Conservation (phyloP, 2,797 vertebrate genomes). For the Leucoraja ocellata region DNA sequence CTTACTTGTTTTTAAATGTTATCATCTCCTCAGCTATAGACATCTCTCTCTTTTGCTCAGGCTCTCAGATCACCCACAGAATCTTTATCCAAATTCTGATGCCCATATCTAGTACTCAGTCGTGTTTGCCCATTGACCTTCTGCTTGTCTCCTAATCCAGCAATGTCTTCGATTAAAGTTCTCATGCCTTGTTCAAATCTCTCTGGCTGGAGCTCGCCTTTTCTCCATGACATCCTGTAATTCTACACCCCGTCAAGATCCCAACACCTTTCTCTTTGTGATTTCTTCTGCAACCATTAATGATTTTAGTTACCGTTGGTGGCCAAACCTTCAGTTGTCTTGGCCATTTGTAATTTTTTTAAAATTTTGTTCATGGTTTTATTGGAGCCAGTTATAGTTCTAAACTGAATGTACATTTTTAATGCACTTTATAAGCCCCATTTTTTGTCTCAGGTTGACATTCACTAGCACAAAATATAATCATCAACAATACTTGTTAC, state of each 20-base stretch:
- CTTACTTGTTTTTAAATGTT: not conserved
- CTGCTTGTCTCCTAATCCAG: not conserved
- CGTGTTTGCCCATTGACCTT: too few relatives aligned
- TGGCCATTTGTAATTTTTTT: not conserved
- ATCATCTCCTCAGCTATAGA: too few relatives aligned
- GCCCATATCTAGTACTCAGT: too few relatives aligned
- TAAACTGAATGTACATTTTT: not conserved
- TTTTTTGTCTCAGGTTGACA: not conserved
- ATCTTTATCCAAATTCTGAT: too few relatives aligned
- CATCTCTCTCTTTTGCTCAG: not conserved
- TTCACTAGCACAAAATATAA: not conserved
- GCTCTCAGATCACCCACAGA: not conserved
- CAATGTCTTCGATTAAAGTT: not conserved
- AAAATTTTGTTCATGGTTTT: too few relatives aligned
- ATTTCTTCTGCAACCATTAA: not conserved
- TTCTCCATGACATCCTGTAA: not conserved
- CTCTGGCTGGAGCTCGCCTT: not conserved
- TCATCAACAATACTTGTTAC: not conserved
- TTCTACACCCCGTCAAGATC: not conserved
- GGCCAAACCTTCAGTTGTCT: not conserved
- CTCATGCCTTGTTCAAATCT: not conserved
- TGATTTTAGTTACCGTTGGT: not conserved
- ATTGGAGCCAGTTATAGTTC: too few relatives aligned
- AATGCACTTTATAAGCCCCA: not conserved
- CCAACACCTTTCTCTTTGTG: not conserved